These are phyloP conservation scores for Dicranocentrus wangi DNA, from an alignment of 2,888 invertebrate species.

Conservation along the genomic window DNA sequence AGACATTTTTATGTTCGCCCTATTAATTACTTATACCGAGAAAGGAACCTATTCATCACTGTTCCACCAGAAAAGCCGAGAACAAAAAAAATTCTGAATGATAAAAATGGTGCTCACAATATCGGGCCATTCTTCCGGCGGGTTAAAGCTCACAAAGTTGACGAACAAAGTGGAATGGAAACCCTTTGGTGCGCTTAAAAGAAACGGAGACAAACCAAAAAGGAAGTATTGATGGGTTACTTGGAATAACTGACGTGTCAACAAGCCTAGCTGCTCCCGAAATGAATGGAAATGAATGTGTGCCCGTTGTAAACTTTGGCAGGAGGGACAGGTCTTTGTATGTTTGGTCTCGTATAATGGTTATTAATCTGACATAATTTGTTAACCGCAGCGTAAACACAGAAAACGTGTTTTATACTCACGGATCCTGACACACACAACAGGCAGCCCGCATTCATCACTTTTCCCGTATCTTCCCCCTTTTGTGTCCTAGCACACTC, in stretches of 20 bases:
- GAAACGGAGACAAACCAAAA: too few species aligned
- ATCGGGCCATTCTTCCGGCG: too few species aligned
- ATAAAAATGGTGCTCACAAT: too few species aligned
- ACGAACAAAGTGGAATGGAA: too few species aligned
- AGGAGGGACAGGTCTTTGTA: background rate
- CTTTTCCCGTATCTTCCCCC: background rate
- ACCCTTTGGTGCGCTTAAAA: too few species aligned
- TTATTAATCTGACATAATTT: conserved; percentile 9
- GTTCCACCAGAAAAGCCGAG: conserved; percentile 8
- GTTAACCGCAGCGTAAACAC: background rate
- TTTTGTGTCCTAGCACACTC: background rate
- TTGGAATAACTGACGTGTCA: conserved; percentile 24
- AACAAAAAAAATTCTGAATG: too few species aligned
- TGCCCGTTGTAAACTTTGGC: background rate
- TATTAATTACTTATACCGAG: conserved; percentile 44
- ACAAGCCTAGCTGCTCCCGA: background rate
- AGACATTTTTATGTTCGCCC: conserved; percentile 13
- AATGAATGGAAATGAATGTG: background rate
- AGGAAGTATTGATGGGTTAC: conserved; percentile 12
- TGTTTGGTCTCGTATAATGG: background rate
- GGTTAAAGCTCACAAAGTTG: too few species aligned
- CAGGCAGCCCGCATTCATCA: background rate
- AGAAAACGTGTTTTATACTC: background rate
- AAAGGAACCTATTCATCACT: conserved; percentile 54
- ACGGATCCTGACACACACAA: background rate